These are phyloP conservation scores for Callospermophilus lateralis DNA, from an alignment of 2,113 vertebrate genomes.

Conservation along the genomic window DNA sequence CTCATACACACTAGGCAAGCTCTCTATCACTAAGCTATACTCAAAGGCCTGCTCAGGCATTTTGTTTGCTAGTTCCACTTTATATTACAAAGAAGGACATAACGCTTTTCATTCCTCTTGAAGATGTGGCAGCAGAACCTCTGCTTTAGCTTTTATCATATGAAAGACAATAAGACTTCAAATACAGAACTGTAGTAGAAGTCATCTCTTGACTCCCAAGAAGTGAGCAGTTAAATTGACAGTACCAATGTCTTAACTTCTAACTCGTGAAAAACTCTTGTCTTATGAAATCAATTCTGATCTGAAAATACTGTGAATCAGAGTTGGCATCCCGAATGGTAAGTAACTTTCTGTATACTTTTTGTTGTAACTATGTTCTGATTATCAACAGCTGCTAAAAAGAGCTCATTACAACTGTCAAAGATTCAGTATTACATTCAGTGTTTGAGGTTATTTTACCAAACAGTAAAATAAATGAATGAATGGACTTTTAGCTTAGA, in stretches of 20 bases:
- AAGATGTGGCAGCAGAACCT: neutral
- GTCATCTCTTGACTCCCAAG: neutral
- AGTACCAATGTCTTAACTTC: neutral
- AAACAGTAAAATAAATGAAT: constrained; percentile 31
- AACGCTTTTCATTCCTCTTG: neutral
- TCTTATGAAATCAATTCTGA: neutral
- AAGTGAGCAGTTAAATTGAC: neutral
- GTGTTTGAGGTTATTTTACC: constrained; percentile 46
- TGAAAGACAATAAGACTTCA: neutral
- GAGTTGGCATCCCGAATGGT: neutral
- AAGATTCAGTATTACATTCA: neutral
- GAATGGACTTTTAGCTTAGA: neutral
- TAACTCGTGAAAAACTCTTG: neutral
- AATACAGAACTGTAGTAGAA: neutral
- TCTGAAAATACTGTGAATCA: neutral
- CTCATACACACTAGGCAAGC: neutral
- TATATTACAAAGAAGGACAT: neutral
- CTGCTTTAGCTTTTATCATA: neutral
- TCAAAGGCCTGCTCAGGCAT: neutral
- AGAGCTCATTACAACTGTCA: constrained; percentile 23
- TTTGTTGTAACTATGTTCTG: neutral
- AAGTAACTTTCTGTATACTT: neutral
- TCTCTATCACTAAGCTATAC: neutral
- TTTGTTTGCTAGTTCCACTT: neutral
- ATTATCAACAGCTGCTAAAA: neutral